Evolutionary conservation across 2,113 vertebrate species (phyloP), one percentile per base, ranked within the genome.

Genomic region (Speoplatyrhinus poulsoni): DNA sequence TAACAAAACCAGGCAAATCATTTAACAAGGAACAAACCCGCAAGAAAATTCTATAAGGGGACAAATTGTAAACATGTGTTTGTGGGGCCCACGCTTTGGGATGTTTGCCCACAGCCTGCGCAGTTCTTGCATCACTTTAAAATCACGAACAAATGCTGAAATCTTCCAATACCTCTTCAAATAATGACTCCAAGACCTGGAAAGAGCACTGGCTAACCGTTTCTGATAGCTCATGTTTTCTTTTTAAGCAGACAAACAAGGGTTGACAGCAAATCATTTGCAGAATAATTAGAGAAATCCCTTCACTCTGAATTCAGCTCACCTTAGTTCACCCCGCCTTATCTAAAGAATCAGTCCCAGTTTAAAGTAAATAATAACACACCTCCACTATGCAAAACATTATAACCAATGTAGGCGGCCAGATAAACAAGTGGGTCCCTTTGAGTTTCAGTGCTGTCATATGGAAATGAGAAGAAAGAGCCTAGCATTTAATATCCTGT

Each of bases 11-110:
- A 86, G 72, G 79, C 70, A 46, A 84, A 82, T 87, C 63, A 89
- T 91, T 88, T 89, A 91, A 91, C 87, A 85, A 91, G 81, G 75
- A 90, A 79, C 85, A 88, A 89, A 82, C 78, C 77, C 67, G 66
- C 75, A 88, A 86, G 77, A 85, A 88, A 87, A 89, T 82, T 83
- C 85, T 85, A 85, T 76, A 79, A 79, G 82, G 80, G 80, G 75
- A 84, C 75, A 87, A 87, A 92, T 89, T 90, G 85, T 87, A 89
- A 92, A 88, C 91, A 91, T 85, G 79, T 92, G 89, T 90, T 79
- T 79, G 80, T 82, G 80, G 74, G 75, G 82, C 74, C 77, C 65
- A 64, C 72, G 67, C 65, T 80, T 75, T 79, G 75, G 64, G 86
- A 82, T 77, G 69, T 62, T 65, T 60, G 62, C 78, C 67, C 63